Evolutionary conservation across 2,888 invertebrate genomes (phyloP).

Genomic region (Geotrupes spiniger): DNA sequence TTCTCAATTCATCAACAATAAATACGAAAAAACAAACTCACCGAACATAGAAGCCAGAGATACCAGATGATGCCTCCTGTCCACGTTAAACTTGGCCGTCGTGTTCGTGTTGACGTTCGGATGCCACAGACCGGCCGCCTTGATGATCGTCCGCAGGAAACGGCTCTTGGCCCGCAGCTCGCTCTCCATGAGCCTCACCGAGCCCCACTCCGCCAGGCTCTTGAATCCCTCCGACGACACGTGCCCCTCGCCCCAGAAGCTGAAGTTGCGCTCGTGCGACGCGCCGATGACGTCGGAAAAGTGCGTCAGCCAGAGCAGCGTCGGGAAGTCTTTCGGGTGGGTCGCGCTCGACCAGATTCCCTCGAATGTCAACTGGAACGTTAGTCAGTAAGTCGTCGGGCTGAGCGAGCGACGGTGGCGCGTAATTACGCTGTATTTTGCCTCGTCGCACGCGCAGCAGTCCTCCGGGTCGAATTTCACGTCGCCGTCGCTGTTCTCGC

Average conservation of each 20-base stretch:
- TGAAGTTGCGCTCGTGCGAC: slow-evolving; percentile 83
- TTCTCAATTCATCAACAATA: too few relatives aligned
- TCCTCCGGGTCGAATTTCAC: slow-evolving; percentile 56
- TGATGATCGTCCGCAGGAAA: slow-evolving; percentile 78
- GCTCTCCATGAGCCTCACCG: slow-evolving; percentile 81
- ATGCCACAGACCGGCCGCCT: slow-evolving; percentile 87
- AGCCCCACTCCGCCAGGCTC: slow-evolving; percentile 82
- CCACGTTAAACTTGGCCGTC: slow-evolving; percentile 76
- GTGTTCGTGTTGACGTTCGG: slow-evolving; percentile 85
- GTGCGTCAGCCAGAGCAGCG: slow-evolving; percentile 85
- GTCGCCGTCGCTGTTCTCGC: slow-evolving; percentile 70
- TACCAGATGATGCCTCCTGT: slow-evolving; percentile 79
- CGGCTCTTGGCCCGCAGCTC: slow-evolving; percentile 83
- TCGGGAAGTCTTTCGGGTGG: slow-evolving; percentile 95
- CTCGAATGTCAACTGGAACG: slow-evolving; percentile 71
- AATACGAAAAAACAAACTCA: slow-evolving; percentile 43
- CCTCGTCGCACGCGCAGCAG: slow-evolving; percentile 95
- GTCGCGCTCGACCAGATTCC: slow-evolving; percentile 95
- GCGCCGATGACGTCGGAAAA: slow-evolving; percentile 97
- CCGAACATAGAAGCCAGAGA: slow-evolving; percentile 87
- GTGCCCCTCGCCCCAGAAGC: slow-evolving; percentile 89
- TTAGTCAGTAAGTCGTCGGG: too few relatives aligned
- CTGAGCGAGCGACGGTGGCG: too few relatives aligned
- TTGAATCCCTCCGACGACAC: slow-evolving; percentile 87
- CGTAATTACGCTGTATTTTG: slow-evolving; percentile 77